Base-by-base conservation (phyloP, 2,797 vertebrate species). In the Sebastes itinus region DNA sequence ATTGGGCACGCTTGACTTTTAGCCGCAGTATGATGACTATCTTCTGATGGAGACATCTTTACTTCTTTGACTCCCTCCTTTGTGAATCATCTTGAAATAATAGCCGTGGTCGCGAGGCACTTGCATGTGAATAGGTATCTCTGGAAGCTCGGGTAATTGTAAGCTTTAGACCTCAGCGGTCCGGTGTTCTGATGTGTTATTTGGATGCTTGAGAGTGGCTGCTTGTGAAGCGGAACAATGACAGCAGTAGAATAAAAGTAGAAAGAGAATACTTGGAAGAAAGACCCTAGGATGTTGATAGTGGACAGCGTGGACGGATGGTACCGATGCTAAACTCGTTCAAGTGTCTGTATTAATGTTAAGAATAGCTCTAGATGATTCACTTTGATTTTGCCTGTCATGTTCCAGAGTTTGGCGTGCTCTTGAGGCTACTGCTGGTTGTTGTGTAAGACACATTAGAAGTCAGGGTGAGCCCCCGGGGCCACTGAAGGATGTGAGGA, bases 71-170 rank as follows among this genome's bases (percentile, higher is more conserved):
- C 35, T 83, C 52, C 62, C n/a, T 52, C 35, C n/a, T 52, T 76
- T 18, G 4, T 63, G 66, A 81, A 83, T 86, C 80, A 61, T 78
- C 81, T 92, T 69, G 77, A 84, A 86, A 82, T 88, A 88, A 93
- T 72, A 88, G 73, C 81, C 9, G 49, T 81, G 77, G 75, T 89
- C 86, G 71, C 42, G 42, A 87, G 69, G 60, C 83, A 88, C 80
- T 91, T 75, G 70, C 28, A 75, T 27, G 63, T 55, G 71, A 85
- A 80, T 20, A 62, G 58, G 59, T 69, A 30, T 79, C 10, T 80
- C n/a, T 52, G 78, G 77, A 65, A 42, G 52, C 56, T 54, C 23
- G 25, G 75, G 72, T 86, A 83, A 89, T 82, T 82, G 60, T 22
- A 62, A 38, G 68, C 73, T 77, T 71, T 59, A 30, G 54, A 78